Evolutionary conservation across 2,113 vertebrate species (phyloP), one percentile per base, ranked within the genome.

Genomic region (Percopsis transmontana): DNA sequence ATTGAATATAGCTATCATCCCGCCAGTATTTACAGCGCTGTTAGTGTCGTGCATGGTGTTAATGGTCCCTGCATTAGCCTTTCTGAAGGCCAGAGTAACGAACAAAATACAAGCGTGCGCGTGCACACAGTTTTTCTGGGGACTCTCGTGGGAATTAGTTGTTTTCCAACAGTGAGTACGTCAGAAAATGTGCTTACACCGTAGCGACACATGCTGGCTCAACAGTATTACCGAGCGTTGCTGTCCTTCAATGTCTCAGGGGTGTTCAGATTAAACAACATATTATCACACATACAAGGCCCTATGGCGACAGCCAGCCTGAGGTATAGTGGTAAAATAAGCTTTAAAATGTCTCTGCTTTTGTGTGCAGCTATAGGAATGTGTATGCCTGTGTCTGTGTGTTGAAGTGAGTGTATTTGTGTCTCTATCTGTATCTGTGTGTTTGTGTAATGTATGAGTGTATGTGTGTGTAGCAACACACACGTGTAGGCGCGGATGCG

Each of bases 141-240:
- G 7, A 24, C 58, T 56, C 87, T 78, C 83, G 66, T 69, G 83
- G 86, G 87, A 83, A 63, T 64, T 55, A 2, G 81, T 76, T 87
- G 82, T 88, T 88, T 90, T 86, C 78, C 84, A 82, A 61, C 69
- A 81, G 76, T 79, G 66, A 76, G 71, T 74, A 58, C 27, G 66
- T 85, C 79, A 85, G 83, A 80, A 89, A 89, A 86, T 86, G 75
- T 90, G 87, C 87, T 88, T 84, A 89, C 83, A 77, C 79, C 66
- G 75, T 63, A 66, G 79, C 56, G 73, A 80, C 77, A 74, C 66
- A 69, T 89, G 85, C 87, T 87, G 83, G 75, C 85, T 88, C 87
- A 73, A 86, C 87, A 87, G 68, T 79, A 83, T 87, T 78, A 74
- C n/a, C 12, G 62, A 51, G 62, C 14, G 24, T 23, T 77, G 75